A percentile compares a stretch with the other conserved stretches of the same genome.
phyloP scores from a whole-genome alignment of 92 coral and sea anemone genomes.

The Epizoanthus illoricatus region DNA sequence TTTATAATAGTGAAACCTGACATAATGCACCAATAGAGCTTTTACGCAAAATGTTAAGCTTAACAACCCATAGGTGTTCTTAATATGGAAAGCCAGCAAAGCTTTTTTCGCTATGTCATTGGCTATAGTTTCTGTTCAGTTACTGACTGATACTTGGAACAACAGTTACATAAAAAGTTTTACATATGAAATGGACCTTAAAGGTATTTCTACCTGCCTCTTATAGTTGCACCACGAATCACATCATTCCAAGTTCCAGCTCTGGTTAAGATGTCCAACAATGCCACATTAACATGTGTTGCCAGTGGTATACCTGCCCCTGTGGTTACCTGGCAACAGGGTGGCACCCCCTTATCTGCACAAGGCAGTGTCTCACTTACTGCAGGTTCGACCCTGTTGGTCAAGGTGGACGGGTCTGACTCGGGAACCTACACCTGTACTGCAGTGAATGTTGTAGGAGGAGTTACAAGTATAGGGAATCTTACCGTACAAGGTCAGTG shows the following conservation, averaged over 20 bases:
- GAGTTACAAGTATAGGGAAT: slow-evolving; percentile 40
- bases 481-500: slow-evolving; percentile 83
- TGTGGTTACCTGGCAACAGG: slow-evolving; percentile 66
- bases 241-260: slow-evolving; percentile 60
- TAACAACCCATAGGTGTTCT: too few relatives aligned
- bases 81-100: too few relatives aligned
- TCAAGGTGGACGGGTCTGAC: slow-evolving; percentile 51
- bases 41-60: too few relatives aligned
- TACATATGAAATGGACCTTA: background rate
- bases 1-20: too few relatives aligned
- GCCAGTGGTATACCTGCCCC: slow-evolving; percentile 81
- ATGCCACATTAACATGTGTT: slow-evolving; percentile 62
- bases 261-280: slow-evolving; percentile 54
- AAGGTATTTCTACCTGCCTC: slow-evolving; percentile 1
- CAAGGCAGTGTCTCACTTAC: slow-evolving; percentile 47
- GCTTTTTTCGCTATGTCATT: too few relatives aligned
- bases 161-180: too few relatives aligned
- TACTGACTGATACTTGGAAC: too few relatives aligned
- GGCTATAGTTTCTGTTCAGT: too few relatives aligned
- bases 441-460: slow-evolving; percentile 78
- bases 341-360: slow-evolving; percentile 29
- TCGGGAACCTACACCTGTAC: slow-evolving; percentile 74
- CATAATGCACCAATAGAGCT: too few relatives aligned
- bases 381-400: slow-evolving; percentile 45
- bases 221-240: slow-evolving; percentile 75